Percentiles rank a stretch among this genome's conserved stretches.
Conservation (phyloP, 2,888 invertebrate genomes). For the Toxonevra muliebris region DNA sequence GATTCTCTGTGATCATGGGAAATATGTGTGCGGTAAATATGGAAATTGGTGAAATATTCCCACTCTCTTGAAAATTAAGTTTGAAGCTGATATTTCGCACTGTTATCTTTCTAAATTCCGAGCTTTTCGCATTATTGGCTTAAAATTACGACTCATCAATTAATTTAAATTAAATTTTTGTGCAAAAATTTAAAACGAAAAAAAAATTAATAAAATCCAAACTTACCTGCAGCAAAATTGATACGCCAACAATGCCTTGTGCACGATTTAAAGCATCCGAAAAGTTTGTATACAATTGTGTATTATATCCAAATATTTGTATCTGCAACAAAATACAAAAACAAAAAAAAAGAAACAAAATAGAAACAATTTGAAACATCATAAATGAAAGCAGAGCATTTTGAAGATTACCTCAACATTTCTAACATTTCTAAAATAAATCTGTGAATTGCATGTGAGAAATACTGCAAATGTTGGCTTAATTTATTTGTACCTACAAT, state of each 20-base stretch:
- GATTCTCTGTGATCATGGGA: too few species aligned
- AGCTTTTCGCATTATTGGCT: too few species aligned
- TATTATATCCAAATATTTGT: slow-evolving; percentile 98
- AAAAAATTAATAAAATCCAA: slow-evolving; percentile 2
- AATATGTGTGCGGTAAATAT: too few species aligned
- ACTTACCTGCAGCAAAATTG: slow-evolving; percentile 90
- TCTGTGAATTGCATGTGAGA: slow-evolving; percentile 22
- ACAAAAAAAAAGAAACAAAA: too few species aligned
- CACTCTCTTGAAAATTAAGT: too few species aligned
- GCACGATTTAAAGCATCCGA: slow-evolving; percentile 93
- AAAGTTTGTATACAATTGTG: slow-evolving; percentile 95
- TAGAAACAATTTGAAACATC: too few species aligned
- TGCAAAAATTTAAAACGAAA: slow-evolving; percentile 2
- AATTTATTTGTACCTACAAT: slow-evolving; percentile 12
- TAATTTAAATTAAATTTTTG: not conserved
- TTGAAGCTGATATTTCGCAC: too few species aligned
- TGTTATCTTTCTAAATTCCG: too few species aligned
- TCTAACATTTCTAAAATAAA: not conserved
- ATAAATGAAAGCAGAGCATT: not conserved
- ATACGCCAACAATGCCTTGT: slow-evolving; percentile 94
- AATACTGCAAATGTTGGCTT: slow-evolving; percentile 19
- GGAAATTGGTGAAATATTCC: too few species aligned
- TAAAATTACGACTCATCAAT: too few species aligned
- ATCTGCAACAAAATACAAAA: slow-evolving; percentile 75
- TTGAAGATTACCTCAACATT: not conserved